phyloP scores from a whole-genome alignment of 2,888 invertebrate species.

The Andrena marginata region DNA sequence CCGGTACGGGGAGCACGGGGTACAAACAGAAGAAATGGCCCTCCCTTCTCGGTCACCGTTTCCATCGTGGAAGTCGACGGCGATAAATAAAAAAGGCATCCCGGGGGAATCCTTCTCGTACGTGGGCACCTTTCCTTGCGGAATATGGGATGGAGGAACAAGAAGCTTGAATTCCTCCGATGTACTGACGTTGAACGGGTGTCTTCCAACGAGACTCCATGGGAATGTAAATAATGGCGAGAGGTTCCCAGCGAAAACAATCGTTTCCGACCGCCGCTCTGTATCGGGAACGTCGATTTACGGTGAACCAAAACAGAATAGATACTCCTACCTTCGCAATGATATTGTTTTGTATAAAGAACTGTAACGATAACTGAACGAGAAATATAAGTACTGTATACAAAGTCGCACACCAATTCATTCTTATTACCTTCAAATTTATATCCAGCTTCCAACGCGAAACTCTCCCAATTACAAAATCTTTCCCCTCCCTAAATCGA shows the following conservation, averaged over 20 bases:
- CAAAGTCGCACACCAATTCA: too few relatives aligned
- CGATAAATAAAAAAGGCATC: slow-evolving; percentile 64
- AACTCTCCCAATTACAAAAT: too few relatives aligned
- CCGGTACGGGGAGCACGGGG: background rate
- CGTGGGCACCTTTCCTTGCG: slow-evolving; percentile 51
- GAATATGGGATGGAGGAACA: slow-evolving; percentile 33
- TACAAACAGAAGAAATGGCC: background rate
- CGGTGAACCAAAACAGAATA: background rate
- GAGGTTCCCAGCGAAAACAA: slow-evolving; percentile 6
- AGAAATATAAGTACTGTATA: too few relatives aligned
- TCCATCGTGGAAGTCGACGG: slow-evolving; percentile 50
- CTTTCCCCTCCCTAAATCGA: too few relatives aligned
- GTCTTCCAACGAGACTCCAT: slow-evolving; percentile 15
- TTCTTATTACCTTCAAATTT: too few relatives aligned
- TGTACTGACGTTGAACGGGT: slow-evolving; percentile 41
- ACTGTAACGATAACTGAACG: too few relatives aligned
- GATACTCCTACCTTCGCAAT: too few relatives aligned
- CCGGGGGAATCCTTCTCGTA: slow-evolving; percentile 55
- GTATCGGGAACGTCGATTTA: background rate
- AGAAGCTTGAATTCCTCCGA: slow-evolving; percentile 38
- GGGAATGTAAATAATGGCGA: slow-evolving; percentile 45
- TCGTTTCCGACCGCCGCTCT: slow-evolving; percentile 9
- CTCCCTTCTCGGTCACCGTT: background rate
- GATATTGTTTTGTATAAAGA: too few relatives aligned
- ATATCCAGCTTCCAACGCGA: too few relatives aligned